These are phyloP conservation scores for Gallinago paraguaiae DNA, from an alignment of 2,113 vertebrate genomes.

Conservation along the genomic window DNA sequence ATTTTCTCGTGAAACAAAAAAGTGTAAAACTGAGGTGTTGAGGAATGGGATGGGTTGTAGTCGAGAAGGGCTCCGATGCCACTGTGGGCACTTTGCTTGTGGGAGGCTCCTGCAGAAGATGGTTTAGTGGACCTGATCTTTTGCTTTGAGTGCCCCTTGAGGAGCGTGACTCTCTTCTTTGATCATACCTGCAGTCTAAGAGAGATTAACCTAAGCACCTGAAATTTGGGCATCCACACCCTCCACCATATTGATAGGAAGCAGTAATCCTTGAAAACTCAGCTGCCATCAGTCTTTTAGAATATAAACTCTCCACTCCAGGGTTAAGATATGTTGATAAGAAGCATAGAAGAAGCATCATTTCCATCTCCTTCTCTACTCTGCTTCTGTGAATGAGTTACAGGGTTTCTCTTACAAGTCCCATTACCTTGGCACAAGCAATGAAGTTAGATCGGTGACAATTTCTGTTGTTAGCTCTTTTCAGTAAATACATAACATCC, in stretches of 20 bases:
- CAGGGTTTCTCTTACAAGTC: background rate
- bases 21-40: background rate
- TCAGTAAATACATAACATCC: background rate
- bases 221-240: background rate
- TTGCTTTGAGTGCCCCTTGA: background rate
- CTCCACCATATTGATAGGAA: background rate
- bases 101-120: background rate
- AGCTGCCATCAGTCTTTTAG: background rate
- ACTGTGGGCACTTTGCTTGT: background rate
- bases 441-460: background rate
- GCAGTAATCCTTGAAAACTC: background rate
- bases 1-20: background rate
- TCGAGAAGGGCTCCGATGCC: background rate
- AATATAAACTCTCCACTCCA: background rate
- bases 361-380: background rate
- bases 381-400: background rate
- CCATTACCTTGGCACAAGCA: background rate
- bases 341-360: background rate
- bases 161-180: background rate
- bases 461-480: background rate
- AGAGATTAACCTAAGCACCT: background rate
- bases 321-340: background rate
- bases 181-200: background rate
- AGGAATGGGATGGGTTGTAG: background rate
- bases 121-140: background rate